phyloP scores from a whole-genome alignment of 1,140 invertebrate genomes.

The Dendrolimus kikuchii region DNA sequence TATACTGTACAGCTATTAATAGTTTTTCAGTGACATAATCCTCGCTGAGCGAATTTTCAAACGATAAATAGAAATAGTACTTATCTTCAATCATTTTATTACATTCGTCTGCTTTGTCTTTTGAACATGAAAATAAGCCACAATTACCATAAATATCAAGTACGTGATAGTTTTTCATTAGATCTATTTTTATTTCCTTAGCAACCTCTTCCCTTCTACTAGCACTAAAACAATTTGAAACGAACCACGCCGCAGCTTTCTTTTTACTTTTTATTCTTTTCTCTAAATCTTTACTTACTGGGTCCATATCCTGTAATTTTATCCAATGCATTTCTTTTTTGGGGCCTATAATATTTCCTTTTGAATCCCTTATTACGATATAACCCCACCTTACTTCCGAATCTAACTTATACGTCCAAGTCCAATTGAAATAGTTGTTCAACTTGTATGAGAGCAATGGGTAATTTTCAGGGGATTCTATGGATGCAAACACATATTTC shows the following conservation, averaged over 20 bases:
- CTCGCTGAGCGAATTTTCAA: conserved; percentile 75
- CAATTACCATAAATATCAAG: conserved; percentile 30
- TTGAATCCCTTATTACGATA: conserved; percentile 37
- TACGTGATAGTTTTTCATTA: conserved; percentile 10
- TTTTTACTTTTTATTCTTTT: conserved; percentile 28
- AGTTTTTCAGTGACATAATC: conserved; percentile 79
- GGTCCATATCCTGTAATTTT: conserved; percentile 30
- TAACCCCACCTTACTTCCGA: conserved; percentile 76
- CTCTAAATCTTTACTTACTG: conserved; percentile 30
- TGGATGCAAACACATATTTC: conserved; percentile 53
- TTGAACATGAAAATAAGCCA: conserved; percentile 19
- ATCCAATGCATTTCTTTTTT: conserved; percentile 37
- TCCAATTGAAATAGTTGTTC: conserved; percentile 75
- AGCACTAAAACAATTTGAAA: conserved; percentile 29
- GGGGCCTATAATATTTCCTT: conserved; percentile 39
- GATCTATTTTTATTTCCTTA: conserved; percentile 15
- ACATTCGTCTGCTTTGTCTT: conserved; percentile 15
- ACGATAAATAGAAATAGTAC: conserved; percentile 75
- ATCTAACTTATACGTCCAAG: conserved; percentile 77
- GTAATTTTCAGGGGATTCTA: conserved; percentile 49
- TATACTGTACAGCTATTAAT: conserved; percentile 54
- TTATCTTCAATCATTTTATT: conserved; percentile 18
- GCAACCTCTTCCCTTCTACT: conserved; percentile 27
- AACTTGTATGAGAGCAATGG: conserved; percentile 29
- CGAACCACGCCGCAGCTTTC: conserved; percentile 36